Conservation (phyloP, 2,113 vertebrate genomes). For the Antennarius striatus region DNA sequence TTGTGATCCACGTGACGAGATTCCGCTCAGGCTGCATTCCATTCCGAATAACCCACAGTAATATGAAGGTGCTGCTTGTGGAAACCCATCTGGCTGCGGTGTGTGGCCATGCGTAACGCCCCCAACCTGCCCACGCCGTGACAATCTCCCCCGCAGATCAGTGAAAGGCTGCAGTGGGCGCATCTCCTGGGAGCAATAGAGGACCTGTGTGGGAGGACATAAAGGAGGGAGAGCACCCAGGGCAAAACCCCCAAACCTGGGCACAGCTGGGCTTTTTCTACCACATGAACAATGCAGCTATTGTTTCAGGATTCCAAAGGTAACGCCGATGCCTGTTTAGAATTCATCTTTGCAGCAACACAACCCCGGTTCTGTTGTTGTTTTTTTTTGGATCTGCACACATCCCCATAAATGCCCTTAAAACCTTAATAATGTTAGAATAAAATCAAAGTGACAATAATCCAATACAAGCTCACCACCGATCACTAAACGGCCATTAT, state of each 20-base stretch:
- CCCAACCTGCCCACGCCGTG: slow-evolving; percentile 53
- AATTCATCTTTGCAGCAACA: background rate
- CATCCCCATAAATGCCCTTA: slow-evolving; percentile 44
- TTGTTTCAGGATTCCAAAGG: slow-evolving; percentile 38
- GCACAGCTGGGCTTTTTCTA: slow-evolving; percentile 58
- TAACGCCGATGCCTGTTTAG: slow-evolving; percentile 21
- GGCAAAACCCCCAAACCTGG: slow-evolving; percentile 41
- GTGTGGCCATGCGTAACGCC: slow-evolving; percentile 40
- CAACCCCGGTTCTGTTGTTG: no score
- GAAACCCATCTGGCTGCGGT: slow-evolving; percentile 7
- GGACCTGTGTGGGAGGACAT: slow-evolving; percentile 74
- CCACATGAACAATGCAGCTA: slow-evolving; percentile 46
- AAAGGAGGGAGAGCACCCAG: slow-evolving; percentile 41
- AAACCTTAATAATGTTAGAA: slow-evolving; percentile 46
- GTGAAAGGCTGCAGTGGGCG: slow-evolving; percentile 28
- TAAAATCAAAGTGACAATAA: slow-evolving; percentile 48
- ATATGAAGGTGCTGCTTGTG: slow-evolving; percentile 7
- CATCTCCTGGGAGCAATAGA: slow-evolving; percentile 68
- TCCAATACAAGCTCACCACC: slow-evolving; percentile 38
- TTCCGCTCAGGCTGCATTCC: slow-evolving; percentile 24
- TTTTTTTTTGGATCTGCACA: background rate
- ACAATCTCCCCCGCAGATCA: slow-evolving; percentile 45
- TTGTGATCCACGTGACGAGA: slow-evolving; percentile 1
- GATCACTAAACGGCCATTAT: slow-evolving; percentile 25
- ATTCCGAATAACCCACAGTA: slow-evolving; percentile 15